Percentiles rank a stretch among this genome's conserved stretches.
Evolutionary conservation across 2,888 invertebrate species (phyloP).

Genomic region (Oscheius onirici): DNA sequence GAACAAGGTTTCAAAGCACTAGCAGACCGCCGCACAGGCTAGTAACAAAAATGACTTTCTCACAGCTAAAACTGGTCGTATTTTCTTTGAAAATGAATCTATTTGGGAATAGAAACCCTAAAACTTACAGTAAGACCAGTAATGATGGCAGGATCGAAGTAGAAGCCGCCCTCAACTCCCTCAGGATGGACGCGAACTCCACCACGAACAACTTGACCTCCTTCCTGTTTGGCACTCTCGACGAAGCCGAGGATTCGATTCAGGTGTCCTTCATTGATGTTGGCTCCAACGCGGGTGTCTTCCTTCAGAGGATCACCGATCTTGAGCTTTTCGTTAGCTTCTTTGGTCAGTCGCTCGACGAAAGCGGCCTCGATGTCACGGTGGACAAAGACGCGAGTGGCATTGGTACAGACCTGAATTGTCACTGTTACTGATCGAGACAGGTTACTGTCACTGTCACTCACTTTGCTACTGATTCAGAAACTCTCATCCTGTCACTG

Average conservation of each 20-base stretch:
- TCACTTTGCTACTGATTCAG: too few relatives aligned
- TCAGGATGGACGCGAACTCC: conserved; percentile 74
- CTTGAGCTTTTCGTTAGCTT: conserved; percentile 53
- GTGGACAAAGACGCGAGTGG: conserved; percentile 76
- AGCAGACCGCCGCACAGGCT: too few relatives aligned
- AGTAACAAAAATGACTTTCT: too few relatives aligned
- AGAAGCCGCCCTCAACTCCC: conserved; percentile 73
- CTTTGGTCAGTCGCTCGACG: conserved; percentile 72
- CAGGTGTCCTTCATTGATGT: conserved; percentile 75
- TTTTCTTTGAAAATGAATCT: too few relatives aligned
- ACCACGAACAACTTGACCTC: conserved; percentile 74
- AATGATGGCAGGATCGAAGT: conserved; percentile 75
- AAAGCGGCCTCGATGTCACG: conserved; percentile 73
- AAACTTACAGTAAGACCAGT: conserved; percentile 43
- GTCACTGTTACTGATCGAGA: too few relatives aligned
- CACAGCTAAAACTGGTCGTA: too few relatives aligned
- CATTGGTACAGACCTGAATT: conserved; percentile 78
- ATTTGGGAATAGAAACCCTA: too few relatives aligned
- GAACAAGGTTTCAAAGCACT: too few relatives aligned
- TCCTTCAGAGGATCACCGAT: conserved; percentile 63
- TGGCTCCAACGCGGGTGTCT: conserved; percentile 75
- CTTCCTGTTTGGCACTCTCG: conserved; percentile 74
- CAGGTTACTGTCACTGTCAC: too few relatives aligned
- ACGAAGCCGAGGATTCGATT: conserved; percentile 74
- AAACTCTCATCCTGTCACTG: too few relatives aligned